These are phyloP conservation scores for Campoletis sonorensis DNA, from an alignment of 1,140 invertebrate species.

Conservation along the genomic window DNA sequence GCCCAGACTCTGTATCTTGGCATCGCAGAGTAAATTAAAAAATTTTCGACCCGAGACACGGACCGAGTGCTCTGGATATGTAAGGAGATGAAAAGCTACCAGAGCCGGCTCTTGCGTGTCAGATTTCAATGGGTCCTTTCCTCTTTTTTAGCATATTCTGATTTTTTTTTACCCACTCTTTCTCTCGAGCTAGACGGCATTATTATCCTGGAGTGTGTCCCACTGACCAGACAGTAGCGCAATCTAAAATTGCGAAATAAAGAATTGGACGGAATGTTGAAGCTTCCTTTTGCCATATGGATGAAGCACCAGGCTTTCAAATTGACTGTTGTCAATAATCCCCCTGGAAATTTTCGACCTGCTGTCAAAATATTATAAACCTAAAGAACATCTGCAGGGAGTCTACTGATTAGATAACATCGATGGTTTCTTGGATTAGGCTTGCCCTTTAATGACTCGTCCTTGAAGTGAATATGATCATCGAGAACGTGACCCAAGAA, in stretches of 20 bases:
- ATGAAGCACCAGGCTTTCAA: not conserved
- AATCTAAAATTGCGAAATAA: not conserved
- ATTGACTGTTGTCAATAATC: not conserved
- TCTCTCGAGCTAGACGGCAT: not conserved
- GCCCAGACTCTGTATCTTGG: not conserved
- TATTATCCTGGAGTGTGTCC: not conserved
- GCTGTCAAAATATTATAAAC: too few relatives aligned
- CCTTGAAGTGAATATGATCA: too few relatives aligned
- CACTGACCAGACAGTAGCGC: not conserved
- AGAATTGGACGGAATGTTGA: not conserved
- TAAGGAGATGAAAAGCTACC: constrained; percentile 11
- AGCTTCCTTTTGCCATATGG: not conserved
- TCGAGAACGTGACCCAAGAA: too few relatives aligned
- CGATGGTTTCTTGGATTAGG: too few relatives aligned
- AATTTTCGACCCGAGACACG: not conserved
- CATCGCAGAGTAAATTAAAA: not conserved
- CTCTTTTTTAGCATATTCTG: not conserved
- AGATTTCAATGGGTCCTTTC: not conserved
- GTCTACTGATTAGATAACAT: too few relatives aligned
- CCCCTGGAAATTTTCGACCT: too few relatives aligned
- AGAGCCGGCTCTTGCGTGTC: constrained; percentile 11
- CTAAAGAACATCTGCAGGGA: too few relatives aligned
- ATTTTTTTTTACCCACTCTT: not conserved
- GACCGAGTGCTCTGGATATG: not conserved
- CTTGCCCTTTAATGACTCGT: too few relatives aligned